Evolutionary conservation across 1,140 invertebrate genomes (phyloP), one percentile per base, ranked within the genome.

Genomic region (Heliothis subflexa): DNA sequence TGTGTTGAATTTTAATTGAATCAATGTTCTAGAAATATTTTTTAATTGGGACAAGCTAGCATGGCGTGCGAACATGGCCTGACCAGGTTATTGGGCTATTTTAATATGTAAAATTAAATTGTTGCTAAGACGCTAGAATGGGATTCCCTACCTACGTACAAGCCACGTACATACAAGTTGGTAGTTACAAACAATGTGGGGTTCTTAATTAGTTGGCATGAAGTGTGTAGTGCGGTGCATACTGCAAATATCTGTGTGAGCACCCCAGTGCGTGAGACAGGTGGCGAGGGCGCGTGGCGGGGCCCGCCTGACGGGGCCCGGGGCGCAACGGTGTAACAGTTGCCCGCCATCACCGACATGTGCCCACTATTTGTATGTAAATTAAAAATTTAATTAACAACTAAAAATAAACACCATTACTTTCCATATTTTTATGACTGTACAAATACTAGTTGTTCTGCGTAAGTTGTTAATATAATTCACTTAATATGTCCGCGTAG

Each of bases 241-340:
- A 50, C 55, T 75, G 72, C 72, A 75, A 75, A 75, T 75, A 62
- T 62, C 21, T 75, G 45, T 47, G 55, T 54, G 45, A 50, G 59
- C 59, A 75, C 72, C 72, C 71, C 72, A 75, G 52, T 47, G 72
- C 47, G 45, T 50, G 47, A 45, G 83, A 84, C 86, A 86, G 86
- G 86, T 88, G 86, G 81, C 71, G 79, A 18, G 62, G 75, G 54
- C 40, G 81, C 85, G 84, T 13, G 16, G 72, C 28, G 64, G 45
- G 64, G 40, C 16, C 45, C 64, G 33, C 85, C 85, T 55, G 21
- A n/a, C 25, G 64, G 64, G 64, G 40, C 45, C 64, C 64, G 33
- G 70, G 83, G 87, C 86, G 72, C 79, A 86, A 86, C 85, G 86
- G 79, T 85, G 83, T 72, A 78, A 59, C 66, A 78, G 54, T 61